phyloP scores from a whole-genome alignment of 2,888 invertebrate genomes.

The Boloria selene region DNA sequence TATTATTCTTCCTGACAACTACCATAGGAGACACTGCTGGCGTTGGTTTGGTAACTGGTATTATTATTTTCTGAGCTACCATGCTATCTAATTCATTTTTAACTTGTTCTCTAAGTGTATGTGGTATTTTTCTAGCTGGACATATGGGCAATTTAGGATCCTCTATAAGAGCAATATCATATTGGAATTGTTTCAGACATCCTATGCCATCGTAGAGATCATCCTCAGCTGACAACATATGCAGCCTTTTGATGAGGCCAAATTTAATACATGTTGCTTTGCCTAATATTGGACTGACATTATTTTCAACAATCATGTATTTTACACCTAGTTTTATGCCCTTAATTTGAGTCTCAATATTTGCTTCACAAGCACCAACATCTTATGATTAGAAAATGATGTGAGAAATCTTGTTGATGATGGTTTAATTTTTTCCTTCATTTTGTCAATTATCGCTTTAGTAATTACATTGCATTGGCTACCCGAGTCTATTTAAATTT shows the following conservation, averaged over 20 bases:
- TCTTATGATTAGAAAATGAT: slow-evolving; percentile 13
- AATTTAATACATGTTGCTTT: slow-evolving; percentile 12
- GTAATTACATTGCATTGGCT: slow-evolving; percentile 7
- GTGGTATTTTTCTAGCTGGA: slow-evolving; percentile 31
- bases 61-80: slow-evolving; percentile 35
- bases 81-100: slow-evolving; percentile 42
- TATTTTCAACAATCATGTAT: slow-evolving; percentile 3
- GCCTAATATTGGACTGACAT: slow-evolving; percentile 7
- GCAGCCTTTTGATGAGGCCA: neutral
- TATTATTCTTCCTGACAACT: slow-evolving; percentile 38
- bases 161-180: neutral
- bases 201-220: neutral
- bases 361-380: slow-evolving; percentile 3
- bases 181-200: neutral
- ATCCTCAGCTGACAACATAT: neutral
- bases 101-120: slow-evolving; percentile 30
- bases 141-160: slow-evolving; percentile 9
- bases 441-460: neutral
- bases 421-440: neutral
- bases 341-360: neutral
- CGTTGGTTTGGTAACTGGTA: slow-evolving; percentile 39
- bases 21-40: slow-evolving; percentile 42
- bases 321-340: neutral
- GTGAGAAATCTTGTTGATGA: slow-evolving; percentile 10
- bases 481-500: neutral